Evolutionary conservation across 2,113 vertebrate species (phyloP).

Genomic region (Pseudorectes ferrugineus): DNA sequence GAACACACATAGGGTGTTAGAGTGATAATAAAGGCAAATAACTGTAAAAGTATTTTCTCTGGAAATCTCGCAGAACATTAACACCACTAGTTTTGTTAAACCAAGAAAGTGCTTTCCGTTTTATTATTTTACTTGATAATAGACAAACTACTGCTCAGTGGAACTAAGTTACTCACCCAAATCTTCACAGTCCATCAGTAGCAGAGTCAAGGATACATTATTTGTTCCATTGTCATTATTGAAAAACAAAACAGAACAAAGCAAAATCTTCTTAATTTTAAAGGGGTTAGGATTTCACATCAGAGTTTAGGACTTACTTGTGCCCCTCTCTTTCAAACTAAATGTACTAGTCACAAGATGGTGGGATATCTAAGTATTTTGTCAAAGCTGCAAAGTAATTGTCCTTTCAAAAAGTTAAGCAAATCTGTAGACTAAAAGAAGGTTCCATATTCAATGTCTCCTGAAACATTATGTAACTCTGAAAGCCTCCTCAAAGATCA

Average conservation of each 20-base stretch:
- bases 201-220: neutral
- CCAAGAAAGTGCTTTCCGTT: neutral
- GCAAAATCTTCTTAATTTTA: neutral
- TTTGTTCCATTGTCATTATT: neutral
- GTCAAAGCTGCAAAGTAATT: neutral
- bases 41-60: neutral
- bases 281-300: neutral
- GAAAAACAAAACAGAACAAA: neutral
- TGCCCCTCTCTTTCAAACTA: neutral
- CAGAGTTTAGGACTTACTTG: neutral
- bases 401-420: neutral
- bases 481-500: neutral
- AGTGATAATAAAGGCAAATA: neutral
- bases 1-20: neutral
- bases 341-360: neutral
- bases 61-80: neutral
- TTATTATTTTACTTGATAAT: neutral
- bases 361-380: neutral
- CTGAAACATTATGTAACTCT: neutral
- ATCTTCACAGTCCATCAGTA: neutral
- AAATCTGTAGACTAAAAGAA: neutral
- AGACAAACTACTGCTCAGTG: neutral
- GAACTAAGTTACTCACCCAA: neutral
- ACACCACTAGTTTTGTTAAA: neutral
- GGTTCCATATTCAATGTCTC: neutral